Conservation (phyloP, 2,888 invertebrate species). For the Mythimna lalbum region DNA sequence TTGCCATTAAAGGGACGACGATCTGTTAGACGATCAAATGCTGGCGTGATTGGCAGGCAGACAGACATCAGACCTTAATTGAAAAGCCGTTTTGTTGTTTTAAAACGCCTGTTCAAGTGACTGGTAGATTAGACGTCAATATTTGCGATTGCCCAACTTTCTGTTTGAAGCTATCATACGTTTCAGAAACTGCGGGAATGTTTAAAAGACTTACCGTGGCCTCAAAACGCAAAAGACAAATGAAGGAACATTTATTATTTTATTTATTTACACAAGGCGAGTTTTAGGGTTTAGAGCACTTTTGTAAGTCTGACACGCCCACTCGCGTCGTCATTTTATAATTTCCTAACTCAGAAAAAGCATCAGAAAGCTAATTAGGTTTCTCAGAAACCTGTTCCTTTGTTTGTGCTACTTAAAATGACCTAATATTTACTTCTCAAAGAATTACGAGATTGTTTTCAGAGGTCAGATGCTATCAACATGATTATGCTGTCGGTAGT, state of each 20-base stretch:
- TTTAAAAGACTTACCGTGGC: too few relatives aligned
- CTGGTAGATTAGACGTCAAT: conserved; percentile 11
- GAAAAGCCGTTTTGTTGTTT: conserved; percentile 29
- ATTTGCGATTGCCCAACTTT: conserved; percentile 16
- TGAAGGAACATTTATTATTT: too few relatives aligned
- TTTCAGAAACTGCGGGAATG: neutral
- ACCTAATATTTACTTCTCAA: conserved; percentile 13
- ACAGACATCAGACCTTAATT: conserved; percentile 29
- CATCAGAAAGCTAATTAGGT: conserved; percentile 1
- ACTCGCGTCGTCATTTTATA: too few relatives aligned
- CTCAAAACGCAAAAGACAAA: too few relatives aligned
- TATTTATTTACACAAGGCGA: too few relatives aligned
- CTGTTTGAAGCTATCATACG: neutral
- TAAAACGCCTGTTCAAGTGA: conserved; percentile 13
- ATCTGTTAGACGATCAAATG: conserved; percentile 24
- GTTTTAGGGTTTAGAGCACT: too few relatives aligned
- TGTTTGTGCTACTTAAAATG: conserved; percentile 20
- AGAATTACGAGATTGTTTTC: conserved; percentile 12
- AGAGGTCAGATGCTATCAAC: conserved; percentile 29
- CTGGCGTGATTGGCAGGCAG: conserved; percentile 24
- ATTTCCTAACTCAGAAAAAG: neutral
- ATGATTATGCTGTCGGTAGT: conserved; percentile 16
- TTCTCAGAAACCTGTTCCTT: conserved; percentile 29
- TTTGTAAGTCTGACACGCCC: too few relatives aligned
- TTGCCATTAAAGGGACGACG: conserved; percentile 30